Conservation (phyloP, 2,797 vertebrate genomes). For the Syncerus caffer region DNA sequence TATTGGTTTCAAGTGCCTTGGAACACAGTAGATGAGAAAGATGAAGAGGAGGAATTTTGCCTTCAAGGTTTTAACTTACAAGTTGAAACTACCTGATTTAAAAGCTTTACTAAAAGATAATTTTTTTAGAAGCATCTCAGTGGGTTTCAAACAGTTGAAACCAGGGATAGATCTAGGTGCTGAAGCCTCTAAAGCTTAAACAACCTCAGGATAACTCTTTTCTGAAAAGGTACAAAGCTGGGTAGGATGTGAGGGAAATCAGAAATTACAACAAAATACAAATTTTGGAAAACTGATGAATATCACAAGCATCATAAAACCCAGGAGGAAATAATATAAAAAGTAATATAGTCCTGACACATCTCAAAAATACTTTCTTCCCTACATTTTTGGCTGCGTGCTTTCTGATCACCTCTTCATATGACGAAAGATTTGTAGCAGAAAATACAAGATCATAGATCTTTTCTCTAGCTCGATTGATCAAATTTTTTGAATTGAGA, state of each 20-base stretch:
- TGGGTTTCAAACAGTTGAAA: not conserved
- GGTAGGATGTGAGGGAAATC: not conserved
- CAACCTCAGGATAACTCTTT: not conserved
- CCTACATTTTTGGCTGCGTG: not conserved
- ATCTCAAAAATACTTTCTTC: not conserved
- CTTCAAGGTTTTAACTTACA: not conserved
- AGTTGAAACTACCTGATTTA: not conserved
- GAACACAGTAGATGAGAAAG: not conserved
- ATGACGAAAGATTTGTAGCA: not conserved
- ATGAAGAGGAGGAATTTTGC: not conserved
- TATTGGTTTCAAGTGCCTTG: not conserved
- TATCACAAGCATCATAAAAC: not conserved
- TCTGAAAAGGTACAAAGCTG: not conserved
- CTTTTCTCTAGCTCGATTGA: not conserved
- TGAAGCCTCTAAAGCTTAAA: not conserved
- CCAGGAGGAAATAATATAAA: not conserved
- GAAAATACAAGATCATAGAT: not conserved
- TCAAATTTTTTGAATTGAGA: not conserved
- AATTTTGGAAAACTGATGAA: not conserved
- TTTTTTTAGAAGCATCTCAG: not conserved
- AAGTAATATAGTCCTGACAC: not conserved
- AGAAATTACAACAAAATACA: not conserved
- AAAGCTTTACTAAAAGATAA: not conserved
- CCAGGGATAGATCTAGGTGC: not conserved
- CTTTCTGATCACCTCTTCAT: not conserved